A percentile compares a stretch with the other conserved stretches of the same genome.
phyloP scores from a whole-genome alignment of 2,888 invertebrate genomes.

The Drosophila koepferae region DNA sequence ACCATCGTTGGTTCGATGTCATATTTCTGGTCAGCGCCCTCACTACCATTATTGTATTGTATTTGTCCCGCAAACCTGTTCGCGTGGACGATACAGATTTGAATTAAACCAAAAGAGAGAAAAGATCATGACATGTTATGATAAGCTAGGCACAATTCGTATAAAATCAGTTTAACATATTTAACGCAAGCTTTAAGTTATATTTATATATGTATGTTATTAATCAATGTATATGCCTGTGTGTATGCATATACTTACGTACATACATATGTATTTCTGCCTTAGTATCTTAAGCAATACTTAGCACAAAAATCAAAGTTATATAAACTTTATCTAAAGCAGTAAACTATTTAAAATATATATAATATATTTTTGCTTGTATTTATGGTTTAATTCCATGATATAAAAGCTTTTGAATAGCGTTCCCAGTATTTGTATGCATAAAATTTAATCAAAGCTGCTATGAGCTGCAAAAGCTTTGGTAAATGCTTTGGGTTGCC shows the following conservation, averaged over 20 bases:
- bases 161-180: conserved; percentile 49
- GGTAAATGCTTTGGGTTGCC: conserved; percentile 24
- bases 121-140: conserved; percentile 30
- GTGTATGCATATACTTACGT: conserved; percentile 27
- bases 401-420: conserved; percentile 21
- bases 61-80: conserved; percentile 97
- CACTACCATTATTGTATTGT: conserved; percentile 97
- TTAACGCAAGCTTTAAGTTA: conserved; percentile 59
- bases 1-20: conserved; percentile 99
- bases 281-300: conserved; percentile 38
- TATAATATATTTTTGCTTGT: conserved; percentile 6
- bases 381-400: conserved; percentile 27
- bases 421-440: conserved; percentile 18
- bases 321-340: conserved; percentile 32
- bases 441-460: not conserved
- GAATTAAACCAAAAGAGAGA: conserved; percentile 54
- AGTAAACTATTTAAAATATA: conserved; percentile 45
- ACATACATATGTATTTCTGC: conserved; percentile 9
- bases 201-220: conserved; percentile 9
- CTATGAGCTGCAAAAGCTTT: not conserved
- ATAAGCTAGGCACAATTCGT: conserved; percentile 53
- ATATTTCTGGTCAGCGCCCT: conserved; percentile 98
- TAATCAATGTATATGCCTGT: conserved; percentile 38
- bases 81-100: conserved; percentile 84
- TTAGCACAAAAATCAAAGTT: conserved; percentile 53